Percentiles rank a stretch among this genome's conserved stretches.
phyloP scores from a whole-genome alignment of 2,113 vertebrate species.

The Tetrao urogallus region DNA sequence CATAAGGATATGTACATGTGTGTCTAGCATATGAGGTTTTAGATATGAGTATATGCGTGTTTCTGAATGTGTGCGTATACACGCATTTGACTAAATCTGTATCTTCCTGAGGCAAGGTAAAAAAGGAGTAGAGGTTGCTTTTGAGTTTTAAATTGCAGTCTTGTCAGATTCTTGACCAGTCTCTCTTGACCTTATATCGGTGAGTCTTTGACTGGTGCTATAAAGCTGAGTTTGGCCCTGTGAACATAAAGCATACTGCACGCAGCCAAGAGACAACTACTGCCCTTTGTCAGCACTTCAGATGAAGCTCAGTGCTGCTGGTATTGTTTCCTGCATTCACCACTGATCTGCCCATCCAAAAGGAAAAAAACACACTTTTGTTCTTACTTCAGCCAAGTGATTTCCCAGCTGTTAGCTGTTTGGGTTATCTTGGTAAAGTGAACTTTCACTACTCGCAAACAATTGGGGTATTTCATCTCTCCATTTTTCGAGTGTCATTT shows the following conservation, averaged over 20 bases:
- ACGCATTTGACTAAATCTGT: rapidly evolving
- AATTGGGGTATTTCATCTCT: neutral
- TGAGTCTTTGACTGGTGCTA: neutral
- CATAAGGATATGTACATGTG: rapidly evolving
- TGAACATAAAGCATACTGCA: neutral
- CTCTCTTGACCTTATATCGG: neutral
- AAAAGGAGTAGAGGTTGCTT: neutral
- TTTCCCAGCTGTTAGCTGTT: rapidly evolving
- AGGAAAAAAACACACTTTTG: neutral
- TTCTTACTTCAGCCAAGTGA: neutral
- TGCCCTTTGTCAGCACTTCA: neutral
- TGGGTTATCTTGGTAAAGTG: neutral
- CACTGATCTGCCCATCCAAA: neutral
- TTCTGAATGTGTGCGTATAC: neutral
- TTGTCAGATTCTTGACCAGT: neutral
- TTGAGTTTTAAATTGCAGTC: neutral
- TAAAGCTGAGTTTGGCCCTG: neutral
- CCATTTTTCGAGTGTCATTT: neutral
- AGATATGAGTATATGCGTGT: rapidly evolving
- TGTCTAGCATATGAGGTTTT: rapidly evolving
- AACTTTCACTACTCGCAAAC: neutral
- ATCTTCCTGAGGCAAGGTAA: neutral
- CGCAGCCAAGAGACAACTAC: neutral
- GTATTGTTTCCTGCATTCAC: neutral
- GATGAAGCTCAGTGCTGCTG: neutral